Percentiles rank a stretch among this genome's conserved stretches.
Conservation (phyloP, 2,113 vertebrate genomes). For the Lophura nycthemera region DNA sequence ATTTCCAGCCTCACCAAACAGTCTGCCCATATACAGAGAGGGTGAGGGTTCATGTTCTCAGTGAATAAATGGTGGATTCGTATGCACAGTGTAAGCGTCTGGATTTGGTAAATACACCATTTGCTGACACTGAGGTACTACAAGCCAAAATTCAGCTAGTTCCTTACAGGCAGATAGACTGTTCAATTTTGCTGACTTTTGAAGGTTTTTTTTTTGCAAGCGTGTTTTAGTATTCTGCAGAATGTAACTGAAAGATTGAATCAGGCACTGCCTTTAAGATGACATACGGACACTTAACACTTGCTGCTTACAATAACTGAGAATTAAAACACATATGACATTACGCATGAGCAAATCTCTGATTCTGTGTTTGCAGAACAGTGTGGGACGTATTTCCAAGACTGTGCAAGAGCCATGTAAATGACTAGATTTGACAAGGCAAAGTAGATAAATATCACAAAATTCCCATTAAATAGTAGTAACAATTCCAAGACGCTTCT, state of each 20-base stretch:
- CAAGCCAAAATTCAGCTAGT: neutral
- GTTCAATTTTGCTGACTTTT: neutral
- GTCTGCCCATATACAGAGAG: neutral
- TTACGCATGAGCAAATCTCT: neutral
- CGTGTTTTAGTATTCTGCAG: neutral
- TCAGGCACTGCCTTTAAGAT: neutral
- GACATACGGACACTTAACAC: neutral
- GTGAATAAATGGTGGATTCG: neutral
- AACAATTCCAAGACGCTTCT: neutral
- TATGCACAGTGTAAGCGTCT: neutral
- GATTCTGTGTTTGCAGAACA: neutral
- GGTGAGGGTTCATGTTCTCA: neutral
- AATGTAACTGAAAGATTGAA: neutral
- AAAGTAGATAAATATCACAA: neutral
- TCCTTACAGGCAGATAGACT: neutral
- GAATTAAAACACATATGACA: neutral
- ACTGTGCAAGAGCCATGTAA: neutral
- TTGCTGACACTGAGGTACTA: neutral
- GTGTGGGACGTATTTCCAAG: neutral
- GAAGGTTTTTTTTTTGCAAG: neutral
- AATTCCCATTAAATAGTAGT: neutral
- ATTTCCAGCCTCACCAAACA: neutral
- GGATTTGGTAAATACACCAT: constrained; percentile 1
- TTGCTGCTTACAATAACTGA: neutral
- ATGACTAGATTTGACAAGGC: neutral